These are phyloP conservation scores for Drosophila ogumai DNA, from an alignment of 1,140 invertebrate species.

Conservation along the genomic window DNA sequence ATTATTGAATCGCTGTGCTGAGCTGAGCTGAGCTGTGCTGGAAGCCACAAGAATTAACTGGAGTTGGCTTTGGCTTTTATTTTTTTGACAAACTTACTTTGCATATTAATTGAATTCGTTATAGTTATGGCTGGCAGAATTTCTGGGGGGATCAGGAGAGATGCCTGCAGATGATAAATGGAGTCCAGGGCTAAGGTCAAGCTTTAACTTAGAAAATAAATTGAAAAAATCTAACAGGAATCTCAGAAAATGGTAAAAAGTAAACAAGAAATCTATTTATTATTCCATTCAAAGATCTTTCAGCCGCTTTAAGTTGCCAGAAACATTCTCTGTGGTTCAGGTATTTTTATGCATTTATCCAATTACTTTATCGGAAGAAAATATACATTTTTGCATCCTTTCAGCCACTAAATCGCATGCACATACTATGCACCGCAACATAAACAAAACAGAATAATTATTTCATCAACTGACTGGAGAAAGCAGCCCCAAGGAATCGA, in stretches of 20 bases:
- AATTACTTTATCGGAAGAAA: neutral
- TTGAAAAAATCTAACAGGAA: neutral
- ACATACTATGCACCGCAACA: conserved; percentile 7
- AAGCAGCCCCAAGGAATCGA: conserved; percentile 6
- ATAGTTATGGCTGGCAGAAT: conserved; percentile 16
- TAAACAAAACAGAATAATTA: conserved; percentile 22
- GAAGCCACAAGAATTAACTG: conserved; percentile 25
- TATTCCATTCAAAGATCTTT: neutral
- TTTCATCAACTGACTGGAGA: conserved; percentile 12
- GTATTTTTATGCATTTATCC: conserved; percentile 1
- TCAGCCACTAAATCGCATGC: neutral
- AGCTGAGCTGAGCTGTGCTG: conserved; percentile 32
- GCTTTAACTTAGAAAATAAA: neutral
- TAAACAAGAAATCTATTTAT: neutral
- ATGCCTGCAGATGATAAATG: conserved; percentile 41
- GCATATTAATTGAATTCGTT: conserved; percentile 68
- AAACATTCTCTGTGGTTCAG: neutral
- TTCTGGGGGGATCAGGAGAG: neutral
- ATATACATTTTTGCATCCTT: neutral
- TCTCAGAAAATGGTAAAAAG: neutral
- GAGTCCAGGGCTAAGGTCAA: conserved; percentile 13
- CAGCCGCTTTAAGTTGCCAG: neutral
- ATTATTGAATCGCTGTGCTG: conserved; percentile 37
- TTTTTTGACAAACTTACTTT: conserved; percentile 48
- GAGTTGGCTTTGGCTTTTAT: conserved; percentile 31